Base-by-base conservation (phyloP, 2,797 vertebrate genomes). In the Neomorphus geoffroyi region DNA sequence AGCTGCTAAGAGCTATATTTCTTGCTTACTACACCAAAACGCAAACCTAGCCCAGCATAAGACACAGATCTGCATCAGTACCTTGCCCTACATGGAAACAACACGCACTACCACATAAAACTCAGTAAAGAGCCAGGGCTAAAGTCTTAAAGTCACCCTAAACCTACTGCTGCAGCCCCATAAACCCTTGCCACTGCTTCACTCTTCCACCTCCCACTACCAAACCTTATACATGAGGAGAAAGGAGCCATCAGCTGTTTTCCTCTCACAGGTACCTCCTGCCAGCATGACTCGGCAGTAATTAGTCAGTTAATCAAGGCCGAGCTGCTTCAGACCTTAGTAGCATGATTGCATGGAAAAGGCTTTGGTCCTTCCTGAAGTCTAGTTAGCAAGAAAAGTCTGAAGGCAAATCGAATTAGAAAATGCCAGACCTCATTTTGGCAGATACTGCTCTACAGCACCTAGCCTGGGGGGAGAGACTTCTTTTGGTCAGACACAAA, bases 401-500 rank as follows among this genome's bases (percentile, higher is more conserved):
- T 43, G 65, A 54, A 72, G 53, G n/a, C 46, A 48, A 48, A 23
- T 23, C 23, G 78, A 48, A 82, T 17, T 0, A 43, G 80, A 69
- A 77, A 79, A 27, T 9, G 32, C 2, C 1, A 32, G 70, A 18
- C 11, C 24, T 77, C 3, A 1, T 75, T 69, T 41, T 4, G 12
- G 85, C 72, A 90, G 88, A 72, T 48, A 9, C 72, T 81, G 46
- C 66, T 78, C 69, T 33, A 16, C 53, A 78, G 79, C 88, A 65
- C 15, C 69, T 33, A 64, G 85, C 89, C 48, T 17, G 43, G 30
- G 91, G 86, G 82, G 48, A 95, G 60, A 96, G 88, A 84, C 94
- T 93, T 45, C 94, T 94, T 92, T 88, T 86, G 92, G 91, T 92
- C 80, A 94, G 91, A 81, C 73, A 45, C 60, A 81, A 88, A 92